Evolutionary conservation across 2,113 vertebrate species (phyloP), one percentile per base, ranked within the genome.

Genomic region (Dicentrarchus labrax): DNA sequence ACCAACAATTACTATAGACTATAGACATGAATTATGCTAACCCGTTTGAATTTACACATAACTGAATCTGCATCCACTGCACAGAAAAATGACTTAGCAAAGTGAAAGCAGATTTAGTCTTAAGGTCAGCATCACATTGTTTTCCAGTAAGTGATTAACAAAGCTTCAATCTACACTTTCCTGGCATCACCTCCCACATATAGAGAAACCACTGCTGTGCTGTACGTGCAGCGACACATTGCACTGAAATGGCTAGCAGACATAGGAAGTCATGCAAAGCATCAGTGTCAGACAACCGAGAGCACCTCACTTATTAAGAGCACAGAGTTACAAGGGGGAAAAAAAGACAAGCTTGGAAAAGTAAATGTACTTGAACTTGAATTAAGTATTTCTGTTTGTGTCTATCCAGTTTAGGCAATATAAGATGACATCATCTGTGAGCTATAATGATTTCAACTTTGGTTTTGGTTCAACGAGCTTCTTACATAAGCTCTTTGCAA

Each of bases 191-290:
- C 92, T 93, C 94, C 93, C 72, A 94, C 94, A 56, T 90, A 38
- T 43, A 68, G 30, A 80, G 56, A 92, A 93, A 94, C 92, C 94
- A 83, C 94, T 53, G 84, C 67, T 74, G 84, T 10, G 1, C 30
- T 56, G 45, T 75, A 67, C 8, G 41, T 89, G 90, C 89, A 89
- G 72, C 47, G 8, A 8, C 51, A n/a, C 70, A 12, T 61, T 85
- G 87, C 87, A 89, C 78, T 75, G 43, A 87, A 48, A 74, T 45
- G 85, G 60, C 80, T 48, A 70, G 83, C 85, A 89, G 67, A 43
- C 72, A 86, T 85, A 93, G 94, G 94, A 95, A 95, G 92, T 94
- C 70, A 77, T 82, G 92, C 87, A 83, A 61, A 85, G 77, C 83
- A 69, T 76, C 72, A 69, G 78, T 78, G 64, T 83, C 22, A 39